A percentile compares a stretch with the other conserved stretches of the same genome.
phyloP scores from a whole-genome alignment of 2,113 vertebrate genomes.

The Gymnogyps californianus region DNA sequence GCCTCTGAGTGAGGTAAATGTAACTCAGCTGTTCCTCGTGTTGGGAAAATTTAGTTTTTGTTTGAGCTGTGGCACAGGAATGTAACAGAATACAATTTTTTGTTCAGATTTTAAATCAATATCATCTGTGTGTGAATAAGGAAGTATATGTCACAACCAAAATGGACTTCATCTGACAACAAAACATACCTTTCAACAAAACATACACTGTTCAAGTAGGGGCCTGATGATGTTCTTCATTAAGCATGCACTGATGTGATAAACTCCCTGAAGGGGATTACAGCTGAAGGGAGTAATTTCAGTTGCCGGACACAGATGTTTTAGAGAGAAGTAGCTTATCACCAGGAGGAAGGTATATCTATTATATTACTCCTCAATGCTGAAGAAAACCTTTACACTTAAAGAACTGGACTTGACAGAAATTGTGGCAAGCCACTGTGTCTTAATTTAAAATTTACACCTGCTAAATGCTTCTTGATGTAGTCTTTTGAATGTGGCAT shows the following conservation, averaged over 20 bases:
- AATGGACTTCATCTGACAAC: neutral
- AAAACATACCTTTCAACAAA: neutral
- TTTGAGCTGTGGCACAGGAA: neutral
- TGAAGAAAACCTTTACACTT: neutral
- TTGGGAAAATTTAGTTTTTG: neutral
- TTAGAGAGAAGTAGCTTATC: neutral
- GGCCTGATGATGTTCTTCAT: neutral
- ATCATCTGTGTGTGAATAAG: neutral
- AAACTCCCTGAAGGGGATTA: neutral
- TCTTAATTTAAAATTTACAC: neutral
- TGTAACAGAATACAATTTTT: neutral
- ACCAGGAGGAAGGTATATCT: neutral
- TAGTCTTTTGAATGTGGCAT: neutral
- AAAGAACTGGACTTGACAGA: neutral
- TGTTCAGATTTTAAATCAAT: neutral
- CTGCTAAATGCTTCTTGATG: neutral
- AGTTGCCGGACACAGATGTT: neutral
- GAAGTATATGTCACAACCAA: neutral
- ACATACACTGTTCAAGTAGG: neutral
- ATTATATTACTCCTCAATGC: neutral
- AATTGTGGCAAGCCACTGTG: neutral
- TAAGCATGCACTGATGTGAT: neutral
- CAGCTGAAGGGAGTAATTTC: neutral
- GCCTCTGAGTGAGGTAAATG: neutral
- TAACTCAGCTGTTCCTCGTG: neutral